Evolutionary conservation across 1,140 invertebrate species (phyloP).

Genomic region (Drosophila takahashii): DNA sequence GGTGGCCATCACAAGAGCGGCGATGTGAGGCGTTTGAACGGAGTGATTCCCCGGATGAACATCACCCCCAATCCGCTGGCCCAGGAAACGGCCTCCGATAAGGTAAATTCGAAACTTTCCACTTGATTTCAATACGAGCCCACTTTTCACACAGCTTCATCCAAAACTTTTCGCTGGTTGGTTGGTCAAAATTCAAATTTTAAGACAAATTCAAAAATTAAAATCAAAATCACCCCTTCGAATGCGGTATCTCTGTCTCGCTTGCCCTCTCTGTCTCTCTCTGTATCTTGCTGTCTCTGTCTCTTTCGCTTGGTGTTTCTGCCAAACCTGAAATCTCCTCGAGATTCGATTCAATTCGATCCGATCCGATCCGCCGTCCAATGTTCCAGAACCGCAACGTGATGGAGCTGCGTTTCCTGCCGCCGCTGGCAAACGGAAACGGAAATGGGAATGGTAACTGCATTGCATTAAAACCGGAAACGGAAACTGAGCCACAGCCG

Average conservation of each 20-base stretch:
- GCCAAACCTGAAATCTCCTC: conserved; percentile 1
- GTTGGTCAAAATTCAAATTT: conserved; percentile 74
- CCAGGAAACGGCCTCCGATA: conserved; percentile 85
- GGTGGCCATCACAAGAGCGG: conserved; percentile 66
- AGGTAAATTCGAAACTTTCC: conserved; percentile 70
- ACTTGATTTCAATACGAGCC: not conserved
- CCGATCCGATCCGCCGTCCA: conserved; percentile 44
- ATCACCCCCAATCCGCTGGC: conserved; percentile 90
- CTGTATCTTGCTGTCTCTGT: conserved; percentile 28
- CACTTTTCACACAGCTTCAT: conserved; percentile 41
- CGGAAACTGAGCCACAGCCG: no score
- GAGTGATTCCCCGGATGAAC: conserved; percentile 88
- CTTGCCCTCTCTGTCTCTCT: conserved; percentile 30
- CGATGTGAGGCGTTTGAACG: conserved; percentile 86
- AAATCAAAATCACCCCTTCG: conserved; percentile 24
- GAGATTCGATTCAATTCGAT: no score
- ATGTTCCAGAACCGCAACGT: conserved; percentile 84
- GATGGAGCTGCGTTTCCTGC: conserved; percentile 84
- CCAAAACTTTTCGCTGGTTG: conserved; percentile 74
- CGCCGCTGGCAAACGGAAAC: conserved; percentile 40
- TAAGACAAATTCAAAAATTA: not conserved
- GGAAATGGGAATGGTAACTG: conserved; percentile 19
- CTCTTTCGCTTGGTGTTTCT: conserved; percentile 17
- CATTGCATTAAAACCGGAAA: conserved; percentile 15
- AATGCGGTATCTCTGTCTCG: conserved; percentile 21